Conservation (phyloP, 2,888 invertebrate species). For the Drosophila koepferae region DNA sequence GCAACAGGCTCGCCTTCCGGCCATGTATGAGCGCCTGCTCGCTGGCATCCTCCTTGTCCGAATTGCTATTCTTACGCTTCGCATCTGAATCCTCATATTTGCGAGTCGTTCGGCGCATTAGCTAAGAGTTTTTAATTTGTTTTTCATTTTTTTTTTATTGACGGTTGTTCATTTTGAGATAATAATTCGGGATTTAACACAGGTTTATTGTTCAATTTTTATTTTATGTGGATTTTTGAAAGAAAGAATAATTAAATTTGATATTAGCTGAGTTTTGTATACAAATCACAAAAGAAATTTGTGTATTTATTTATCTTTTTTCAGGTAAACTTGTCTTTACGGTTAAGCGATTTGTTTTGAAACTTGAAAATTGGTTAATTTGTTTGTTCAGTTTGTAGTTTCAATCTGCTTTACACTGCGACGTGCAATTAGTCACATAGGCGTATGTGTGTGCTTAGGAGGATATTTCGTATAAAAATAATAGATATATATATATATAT, state of each 20-base stretch:
- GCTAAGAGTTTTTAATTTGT: slow-evolving; percentile 34
- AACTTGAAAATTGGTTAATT: slow-evolving; percentile 27
- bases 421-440: slow-evolving; percentile 75
- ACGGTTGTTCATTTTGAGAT: slow-evolving; percentile 12
- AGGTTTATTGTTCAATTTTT: slow-evolving; percentile 30
- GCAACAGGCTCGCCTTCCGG: slow-evolving; percentile 25
- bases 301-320: slow-evolving; percentile 1
- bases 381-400: slow-evolving; percentile 20
- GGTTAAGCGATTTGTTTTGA: slow-evolving; percentile 30
- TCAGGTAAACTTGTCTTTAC: slow-evolving; percentile 18
- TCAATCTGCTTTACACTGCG: slow-evolving; percentile 30
- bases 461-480: slow-evolving; percentile 21
- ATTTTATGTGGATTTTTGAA: slow-evolving; percentile 42
- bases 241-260: slow-evolving; percentile 77
- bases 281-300: slow-evolving; percentile 41
- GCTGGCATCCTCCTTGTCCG: slow-evolving; percentile 73
- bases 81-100: slow-evolving; percentile 77
- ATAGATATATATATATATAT: background rate
- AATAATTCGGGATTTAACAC: slow-evolving; percentile 34
- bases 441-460: slow-evolving; percentile 34
- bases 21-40: slow-evolving; percentile 70
- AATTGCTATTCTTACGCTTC: slow-evolving; percentile 84
- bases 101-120: slow-evolving; percentile 61
- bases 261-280: slow-evolving; percentile 62
- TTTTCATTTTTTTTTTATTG: slow-evolving; percentile 2